A percentile compares a stretch with the other conserved stretches of the same genome.
Conservation (phyloP, 2,113 vertebrate species). For the Cebidichthys violaceus region DNA sequence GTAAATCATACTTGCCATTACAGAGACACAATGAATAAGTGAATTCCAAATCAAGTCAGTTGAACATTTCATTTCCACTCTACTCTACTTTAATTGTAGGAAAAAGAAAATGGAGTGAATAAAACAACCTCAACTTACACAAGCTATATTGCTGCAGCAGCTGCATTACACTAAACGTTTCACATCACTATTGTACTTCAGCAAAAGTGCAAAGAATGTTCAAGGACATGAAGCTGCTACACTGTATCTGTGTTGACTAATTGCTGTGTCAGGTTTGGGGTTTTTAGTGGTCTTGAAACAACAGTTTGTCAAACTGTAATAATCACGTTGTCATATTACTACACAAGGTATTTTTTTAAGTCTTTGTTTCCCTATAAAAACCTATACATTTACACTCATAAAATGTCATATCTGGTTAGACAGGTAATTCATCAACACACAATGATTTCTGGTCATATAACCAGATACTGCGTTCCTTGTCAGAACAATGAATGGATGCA, state of each 20-base stretch:
- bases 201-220: not conserved
- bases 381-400: not conserved
- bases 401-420: constrained; percentile 37
- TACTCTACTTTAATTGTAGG: not conserved
- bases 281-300: not conserved
- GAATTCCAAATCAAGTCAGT: not conserved
- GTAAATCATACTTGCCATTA: constrained; percentile 24
- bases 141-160: not conserved
- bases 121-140: not conserved
- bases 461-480: constrained; percentile 33
- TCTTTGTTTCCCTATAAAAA: not conserved
- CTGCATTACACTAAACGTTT: not conserved
- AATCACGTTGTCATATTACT: not conserved
- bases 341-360: not conserved
- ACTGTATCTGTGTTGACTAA: not conserved
- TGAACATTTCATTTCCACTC: not conserved
- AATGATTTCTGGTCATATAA: constrained; percentile 46
- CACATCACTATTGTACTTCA: not conserved
- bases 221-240: not conserved
- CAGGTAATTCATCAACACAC: constrained; percentile 38
- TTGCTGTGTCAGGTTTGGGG: not conserved
- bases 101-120: not conserved
- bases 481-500: constrained; percentile 61
- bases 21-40: not conserved
- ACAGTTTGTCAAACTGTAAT: not conserved